A percentile compares a stretch with the other conserved stretches of the same genome.
Evolutionary conservation across 2,113 vertebrate genomes (phyloP).

Genomic region (Cygnus buccinator): DNA sequence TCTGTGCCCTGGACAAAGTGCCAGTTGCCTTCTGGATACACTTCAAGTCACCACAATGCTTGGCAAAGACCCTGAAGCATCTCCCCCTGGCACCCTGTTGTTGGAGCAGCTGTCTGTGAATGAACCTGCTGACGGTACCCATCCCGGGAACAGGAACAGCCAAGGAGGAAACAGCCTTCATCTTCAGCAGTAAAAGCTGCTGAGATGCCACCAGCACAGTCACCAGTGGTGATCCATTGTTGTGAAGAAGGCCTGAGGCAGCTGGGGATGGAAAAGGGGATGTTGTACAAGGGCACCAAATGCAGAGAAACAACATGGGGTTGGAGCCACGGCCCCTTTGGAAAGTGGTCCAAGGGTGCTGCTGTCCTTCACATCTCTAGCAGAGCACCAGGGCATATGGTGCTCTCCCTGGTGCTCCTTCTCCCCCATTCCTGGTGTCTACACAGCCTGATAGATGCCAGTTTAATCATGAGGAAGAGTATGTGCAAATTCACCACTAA

Average conservation of each 20-base stretch:
- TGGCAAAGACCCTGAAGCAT: background rate
- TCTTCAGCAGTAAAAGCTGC: background rate
- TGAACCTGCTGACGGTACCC: background rate
- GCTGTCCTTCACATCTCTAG: background rate
- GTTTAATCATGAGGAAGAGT: background rate
- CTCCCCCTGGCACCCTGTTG: background rate
- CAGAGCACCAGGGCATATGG: background rate
- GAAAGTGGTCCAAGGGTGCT: background rate
- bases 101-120: background rate
- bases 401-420: background rate
- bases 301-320: background rate
- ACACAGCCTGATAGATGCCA: fast-evolving
- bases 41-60: background rate
- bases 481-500: background rate
- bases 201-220: background rate
- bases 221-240: background rate
- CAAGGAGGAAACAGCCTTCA: background rate
- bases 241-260: background rate
- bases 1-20: background rate
- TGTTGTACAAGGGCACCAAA: fast-evolving
- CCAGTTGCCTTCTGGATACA: background rate
- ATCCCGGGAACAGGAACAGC: background rate
- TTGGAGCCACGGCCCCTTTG: background rate
- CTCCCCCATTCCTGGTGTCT: background rate
- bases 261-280: background rate